Evolutionary conservation across 2,113 vertebrate species (phyloP), one percentile per base, ranked within the genome.

Genomic region (Oryzias celebensis): DNA sequence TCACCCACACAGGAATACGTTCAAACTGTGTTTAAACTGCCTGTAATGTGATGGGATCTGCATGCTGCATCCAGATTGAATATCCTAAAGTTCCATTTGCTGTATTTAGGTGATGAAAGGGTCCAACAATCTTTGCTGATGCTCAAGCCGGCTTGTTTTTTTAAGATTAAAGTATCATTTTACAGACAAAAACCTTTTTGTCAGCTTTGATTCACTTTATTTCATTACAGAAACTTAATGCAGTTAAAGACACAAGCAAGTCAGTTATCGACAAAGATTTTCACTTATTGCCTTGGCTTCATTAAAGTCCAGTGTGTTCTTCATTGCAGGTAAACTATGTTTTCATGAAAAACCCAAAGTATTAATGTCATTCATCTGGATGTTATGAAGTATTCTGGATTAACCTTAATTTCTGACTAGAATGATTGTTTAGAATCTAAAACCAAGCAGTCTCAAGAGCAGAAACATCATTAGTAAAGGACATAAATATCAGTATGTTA

Each of bases 281-380:
- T 74, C 62, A 67, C 22, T 87, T 91, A 91, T 91, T 91, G 89
- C 89, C 87, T 80, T 78, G 73, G 63, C 63, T 79, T 77, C 50
- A 78, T 55, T 54, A 24, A 66, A 63, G 46, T 81, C 63, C 58
- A 41, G 69, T 70, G 62, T 62, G 60, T 71, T 63, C 70, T 69
- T 75, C 52, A 69, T 68, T 46, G 42, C n/a, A 59, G 26, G 14
- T 58, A 78, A 84, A 70, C 26, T 54, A 68, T 62, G 16, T 18
- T 51, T 7, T 12, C 36, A 36, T 36, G 36, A 10, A 36, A 36
- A 36, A 36, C 8, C 8, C 36, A 36, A 36, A 36, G 36, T 36
- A 12, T 36, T 12, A 3, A 36, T 36, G 36, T 36, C 36, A 36
- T 12, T 36, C 36, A 74, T 76, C 75, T 81, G 26, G 26, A 28